Evolutionary conservation across 2,113 vertebrate genomes (phyloP), one percentile per base, ranked within the genome.

Genomic region (Nesoenas mayeri): DNA sequence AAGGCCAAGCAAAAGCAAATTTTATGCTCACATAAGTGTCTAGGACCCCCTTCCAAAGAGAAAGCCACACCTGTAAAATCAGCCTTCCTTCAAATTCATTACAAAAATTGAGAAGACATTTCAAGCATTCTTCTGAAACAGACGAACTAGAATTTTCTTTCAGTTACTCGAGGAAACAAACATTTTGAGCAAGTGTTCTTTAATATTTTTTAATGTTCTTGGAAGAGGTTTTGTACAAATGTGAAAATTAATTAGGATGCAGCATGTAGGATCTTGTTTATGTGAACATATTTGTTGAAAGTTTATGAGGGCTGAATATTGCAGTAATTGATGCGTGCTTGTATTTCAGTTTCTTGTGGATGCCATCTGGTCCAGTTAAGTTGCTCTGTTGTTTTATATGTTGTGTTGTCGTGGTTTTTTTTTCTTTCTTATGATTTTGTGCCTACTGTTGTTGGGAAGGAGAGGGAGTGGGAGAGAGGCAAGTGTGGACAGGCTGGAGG

Each of bases 231-330:
- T 77, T 80, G 67, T 91, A 94, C 79, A 78, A 97, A 96, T 87
- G 77, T 22, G 57, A 97, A 88, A 61, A 65, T 94, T 95, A 96
- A 93, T 96, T 88, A 94, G 88, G 61, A 91, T 93, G 64, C 40
- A 94, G 89, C 93, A 93, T 92, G 73, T 71, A 81, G 74, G 50
- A 83, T 89, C 56, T 77, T 82, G 70, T 95, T 97, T 86, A 87
- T 95, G 60, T 54, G 79, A 93, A 88, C 87, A 91, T 81, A 96
- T 96, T 96, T 97, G 75, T 93, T 96, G 93, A 93, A 90, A 81
- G 62, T 91, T 96, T 95, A 66, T 14, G 25, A 96, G 75, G 29
- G 58, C 61, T 95, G 85, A 95, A 89, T 96, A 94, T 96, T 96
- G 69, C 60, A 92, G 64, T 90, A 92, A 96, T 91, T 94, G 91